A percentile compares a stretch with the other conserved stretches of the same genome.
These are phyloP conservation scores for Tragelaphus eurycerus DNA, from an alignment of 2,797 vertebrate species.

Conservation along the genomic window DNA sequence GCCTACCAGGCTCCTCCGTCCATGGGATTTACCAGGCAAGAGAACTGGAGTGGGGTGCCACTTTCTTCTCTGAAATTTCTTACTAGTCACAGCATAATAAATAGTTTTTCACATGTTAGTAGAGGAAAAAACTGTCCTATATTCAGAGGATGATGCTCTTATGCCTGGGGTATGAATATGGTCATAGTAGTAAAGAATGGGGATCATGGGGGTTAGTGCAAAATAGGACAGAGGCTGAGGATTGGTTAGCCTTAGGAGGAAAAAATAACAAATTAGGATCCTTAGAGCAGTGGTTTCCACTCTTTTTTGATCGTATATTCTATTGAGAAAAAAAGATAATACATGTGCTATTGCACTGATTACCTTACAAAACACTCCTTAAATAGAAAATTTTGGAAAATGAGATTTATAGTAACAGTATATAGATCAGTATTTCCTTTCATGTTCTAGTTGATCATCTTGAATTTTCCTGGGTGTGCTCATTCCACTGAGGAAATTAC, in stretches of 20 bases:
- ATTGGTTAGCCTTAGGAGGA: not conserved
- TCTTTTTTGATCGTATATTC: not conserved
- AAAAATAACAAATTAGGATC: not conserved
- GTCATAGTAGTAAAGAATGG: not conserved
- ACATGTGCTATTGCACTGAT: not conserved
- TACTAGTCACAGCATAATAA: not conserved
- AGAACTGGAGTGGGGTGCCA: too few relatives aligned
- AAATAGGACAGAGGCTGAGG: not conserved
- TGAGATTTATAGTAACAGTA: constrained; percentile 1
- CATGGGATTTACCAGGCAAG: too few relatives aligned
- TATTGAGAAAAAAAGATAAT: not conserved
- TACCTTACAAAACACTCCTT: not conserved
- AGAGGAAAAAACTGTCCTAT: not conserved
- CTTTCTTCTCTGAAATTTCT: not conserved
- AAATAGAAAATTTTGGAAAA: not conserved
- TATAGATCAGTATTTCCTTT: constrained; percentile 4
- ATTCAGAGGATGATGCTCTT: not conserved
- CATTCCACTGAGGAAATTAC: not conserved
- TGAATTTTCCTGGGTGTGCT: not conserved
- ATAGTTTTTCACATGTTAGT: not conserved
- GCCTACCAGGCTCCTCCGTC: too few relatives aligned
- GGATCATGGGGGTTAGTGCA: not conserved
- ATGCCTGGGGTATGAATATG: not conserved
- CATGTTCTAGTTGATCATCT: not conserved
- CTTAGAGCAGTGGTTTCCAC: not conserved